Conservation (phyloP, 1,140 invertebrate species). For the Stegodyphus mimosarum region DNA sequence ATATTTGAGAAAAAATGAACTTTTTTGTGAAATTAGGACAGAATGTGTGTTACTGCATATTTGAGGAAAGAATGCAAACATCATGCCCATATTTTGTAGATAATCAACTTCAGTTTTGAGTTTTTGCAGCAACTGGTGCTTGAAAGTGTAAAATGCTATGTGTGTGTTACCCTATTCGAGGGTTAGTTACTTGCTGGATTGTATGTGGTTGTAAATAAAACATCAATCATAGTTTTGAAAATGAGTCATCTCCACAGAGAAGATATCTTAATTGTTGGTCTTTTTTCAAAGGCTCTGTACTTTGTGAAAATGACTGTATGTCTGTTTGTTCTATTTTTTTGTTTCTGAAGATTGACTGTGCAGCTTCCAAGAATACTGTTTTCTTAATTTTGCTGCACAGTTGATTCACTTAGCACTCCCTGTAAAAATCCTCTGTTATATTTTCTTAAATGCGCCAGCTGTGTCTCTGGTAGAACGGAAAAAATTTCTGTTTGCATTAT, state of each 20-base stretch:
- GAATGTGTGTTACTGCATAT: slow-evolving; percentile 47
- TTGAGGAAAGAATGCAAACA: slow-evolving; percentile 55
- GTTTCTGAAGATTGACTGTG: neutral
- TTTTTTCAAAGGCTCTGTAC: neutral
- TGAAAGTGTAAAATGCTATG: slow-evolving; percentile 46
- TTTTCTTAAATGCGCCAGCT: neutral
- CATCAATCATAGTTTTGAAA: slow-evolving; percentile 49
- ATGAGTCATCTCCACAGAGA: slow-evolving; percentile 5
- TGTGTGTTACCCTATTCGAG: slow-evolving; percentile 14
- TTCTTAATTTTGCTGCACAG: too few relatives aligned
- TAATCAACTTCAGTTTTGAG: slow-evolving; percentile 48
- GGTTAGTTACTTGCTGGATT: slow-evolving; percentile 9
- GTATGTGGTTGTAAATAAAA: slow-evolving; percentile 49
- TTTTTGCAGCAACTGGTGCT: slow-evolving; percentile 60
- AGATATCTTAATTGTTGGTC: slow-evolving; percentile 7
- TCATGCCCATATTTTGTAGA: slow-evolving; percentile 60
- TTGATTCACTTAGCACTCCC: too few relatives aligned
- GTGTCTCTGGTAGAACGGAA: slow-evolving; percentile 3
- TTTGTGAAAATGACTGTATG: neutral
- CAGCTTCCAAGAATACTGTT: too few relatives aligned
- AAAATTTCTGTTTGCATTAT: slow-evolving; percentile 5
- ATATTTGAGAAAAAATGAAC: slow-evolving; percentile 19
- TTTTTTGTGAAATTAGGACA: slow-evolving; percentile 47
- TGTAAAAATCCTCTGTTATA: neutral
- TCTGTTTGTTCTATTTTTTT: neutral